Conservation (phyloP, 2,888 invertebrate species). For the Rotaria socialis region DNA sequence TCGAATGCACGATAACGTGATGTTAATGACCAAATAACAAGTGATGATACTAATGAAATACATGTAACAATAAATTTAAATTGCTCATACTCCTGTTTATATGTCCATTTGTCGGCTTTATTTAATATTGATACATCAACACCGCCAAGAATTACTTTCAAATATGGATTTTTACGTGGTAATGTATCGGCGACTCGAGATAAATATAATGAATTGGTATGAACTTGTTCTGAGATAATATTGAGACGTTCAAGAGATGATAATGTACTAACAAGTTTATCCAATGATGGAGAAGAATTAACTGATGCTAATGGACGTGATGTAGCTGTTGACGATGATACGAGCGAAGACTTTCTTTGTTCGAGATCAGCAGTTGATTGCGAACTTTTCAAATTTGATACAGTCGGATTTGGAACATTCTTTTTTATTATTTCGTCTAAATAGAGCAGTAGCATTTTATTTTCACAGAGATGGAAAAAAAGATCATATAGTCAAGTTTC, state of each 20-base stretch:
- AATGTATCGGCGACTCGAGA: neutral
- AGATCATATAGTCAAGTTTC: too few relatives aligned
- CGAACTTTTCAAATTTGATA: neutral
- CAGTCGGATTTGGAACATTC: neutral
- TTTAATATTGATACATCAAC: conserved; percentile 95
- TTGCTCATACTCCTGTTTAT: conserved; percentile 98
- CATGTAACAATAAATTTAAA: conserved; percentile 92
- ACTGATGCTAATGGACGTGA: neutral
- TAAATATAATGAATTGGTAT: neutral
- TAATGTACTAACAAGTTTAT: neutral
- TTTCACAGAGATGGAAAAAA: too few relatives aligned
- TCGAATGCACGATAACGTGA: conserved; percentile 65
- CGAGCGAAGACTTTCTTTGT: neutral
- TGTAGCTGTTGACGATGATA: neutral
- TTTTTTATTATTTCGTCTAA: neutral
- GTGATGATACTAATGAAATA: conserved; percentile 80
- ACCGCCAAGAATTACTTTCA: conserved; percentile 89
- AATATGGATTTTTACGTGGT: conserved; percentile 63
- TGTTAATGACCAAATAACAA: conserved; percentile 75
- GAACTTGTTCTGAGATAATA: neutral
- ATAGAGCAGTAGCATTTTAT: neutral
- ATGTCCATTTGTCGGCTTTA: conserved; percentile 80
- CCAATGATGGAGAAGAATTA: neutral
- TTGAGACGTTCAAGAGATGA: neutral
- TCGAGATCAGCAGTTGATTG: neutral